These are phyloP conservation scores for Mactromeris polynyma DNA, from an alignment of 2,888 invertebrate species.

Conservation along the genomic window DNA sequence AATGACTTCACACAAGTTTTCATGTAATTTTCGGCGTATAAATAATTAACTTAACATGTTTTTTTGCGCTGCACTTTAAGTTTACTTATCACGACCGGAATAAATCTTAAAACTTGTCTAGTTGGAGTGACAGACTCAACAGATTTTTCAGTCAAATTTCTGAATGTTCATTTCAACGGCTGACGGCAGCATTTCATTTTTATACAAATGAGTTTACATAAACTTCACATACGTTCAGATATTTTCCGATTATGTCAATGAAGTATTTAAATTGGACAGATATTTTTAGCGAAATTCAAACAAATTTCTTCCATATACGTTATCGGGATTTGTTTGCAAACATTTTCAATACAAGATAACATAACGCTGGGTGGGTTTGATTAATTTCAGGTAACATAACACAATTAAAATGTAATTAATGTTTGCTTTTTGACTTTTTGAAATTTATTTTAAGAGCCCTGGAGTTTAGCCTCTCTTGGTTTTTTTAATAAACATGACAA, in stretches of 20 bases:
- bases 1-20: conserved; percentile 4
- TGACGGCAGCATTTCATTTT: conserved; percentile 12
- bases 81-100: conserved; percentile 5
- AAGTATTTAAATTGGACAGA: conserved; percentile 31
- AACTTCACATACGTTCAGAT: conserved; percentile 22
- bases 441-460: neutral
- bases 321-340: conserved; percentile 11
- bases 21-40: neutral
- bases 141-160: neutral
- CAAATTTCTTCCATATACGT: conserved; percentile 30
- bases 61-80: neutral
- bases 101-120: neutral
- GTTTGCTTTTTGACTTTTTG: conserved; percentile 5
- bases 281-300: conserved; percentile 33
- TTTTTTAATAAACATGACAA: neutral
- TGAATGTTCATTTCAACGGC: neutral
- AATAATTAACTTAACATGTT: neutral
- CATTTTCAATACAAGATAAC: conserved; percentile 18
- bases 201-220: conserved; percentile 49
- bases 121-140: neutral
- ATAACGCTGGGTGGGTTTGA: neutral
- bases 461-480: neutral
- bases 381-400: neutral
- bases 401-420: conserved; percentile 17
- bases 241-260: conserved; percentile 32